Percentiles rank a stretch among this genome's conserved stretches.
These are phyloP conservation scores for Willisornis vidua DNA, from an alignment of 2,113 vertebrate species.

Conservation along the genomic window DNA sequence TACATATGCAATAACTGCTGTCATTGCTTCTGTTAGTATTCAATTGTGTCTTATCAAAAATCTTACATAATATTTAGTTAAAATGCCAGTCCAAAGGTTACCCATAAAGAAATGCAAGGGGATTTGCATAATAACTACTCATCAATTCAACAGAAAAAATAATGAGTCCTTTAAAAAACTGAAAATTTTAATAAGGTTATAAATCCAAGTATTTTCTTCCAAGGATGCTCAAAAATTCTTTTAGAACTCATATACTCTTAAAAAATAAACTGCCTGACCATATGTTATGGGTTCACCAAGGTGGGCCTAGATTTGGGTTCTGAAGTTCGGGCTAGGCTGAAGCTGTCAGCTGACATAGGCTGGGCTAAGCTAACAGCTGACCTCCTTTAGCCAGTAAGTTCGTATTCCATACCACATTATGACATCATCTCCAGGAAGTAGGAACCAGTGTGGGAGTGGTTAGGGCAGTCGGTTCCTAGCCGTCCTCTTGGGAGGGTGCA, in stretches of 20 bases:
- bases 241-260: neutral
- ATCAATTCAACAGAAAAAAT: conserved; percentile 7
- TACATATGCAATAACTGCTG: neutral
- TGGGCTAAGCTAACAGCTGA: no score
- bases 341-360: no score
- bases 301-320: no score
- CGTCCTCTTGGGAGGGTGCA: no score
- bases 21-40: neutral
- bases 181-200: neutral
- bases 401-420: no score
- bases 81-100: conserved; percentile 34
- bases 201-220: conserved; percentile 10
- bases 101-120: neutral
- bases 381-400: no score
- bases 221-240: neutral
- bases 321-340: no score
- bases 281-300: no score
- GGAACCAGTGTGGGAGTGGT: no score
- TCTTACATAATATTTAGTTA: conserved; percentile 21
- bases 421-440: no score
- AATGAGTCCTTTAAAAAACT: conserved; percentile 2
- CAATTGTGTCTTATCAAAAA: conserved; percentile 9
- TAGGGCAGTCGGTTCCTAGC: no score
- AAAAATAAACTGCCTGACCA: neutral
- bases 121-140: conserved; percentile 34